Evolutionary conservation across 37 sponge, comb jelly and placozoan genomes (phyloP).

Genomic region (Geodia barretti): DNA sequence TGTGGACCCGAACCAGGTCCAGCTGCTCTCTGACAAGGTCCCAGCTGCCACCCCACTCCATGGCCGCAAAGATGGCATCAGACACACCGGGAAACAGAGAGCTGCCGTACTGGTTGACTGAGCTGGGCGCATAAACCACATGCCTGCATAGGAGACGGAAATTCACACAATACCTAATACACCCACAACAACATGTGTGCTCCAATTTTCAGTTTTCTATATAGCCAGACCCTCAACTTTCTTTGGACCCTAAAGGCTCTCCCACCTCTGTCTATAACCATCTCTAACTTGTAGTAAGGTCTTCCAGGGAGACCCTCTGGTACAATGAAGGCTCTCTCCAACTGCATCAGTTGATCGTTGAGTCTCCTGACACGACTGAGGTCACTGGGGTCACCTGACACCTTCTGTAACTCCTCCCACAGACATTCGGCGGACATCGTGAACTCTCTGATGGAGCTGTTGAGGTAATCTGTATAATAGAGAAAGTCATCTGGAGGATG

Average conservation of each 20-base stretch:
- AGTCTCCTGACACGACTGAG: conserved; percentile 53
- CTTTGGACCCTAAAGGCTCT: too few species aligned
- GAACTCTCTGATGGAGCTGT: background rate
- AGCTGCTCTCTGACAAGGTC: conserved; percentile 56
- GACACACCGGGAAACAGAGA: conserved; percentile 83
- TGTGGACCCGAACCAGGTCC: conserved; percentile 56
- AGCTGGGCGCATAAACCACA: conserved; percentile 87
- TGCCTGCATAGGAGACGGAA: conserved; percentile 75
- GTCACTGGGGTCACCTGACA: background rate
- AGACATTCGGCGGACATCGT: background rate
- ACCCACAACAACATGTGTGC: too few species aligned
- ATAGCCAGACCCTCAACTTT: too few species aligned
- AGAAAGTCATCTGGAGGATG: too few species aligned
- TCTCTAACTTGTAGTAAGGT: conserved; percentile 75
- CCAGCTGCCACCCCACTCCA: conserved; percentile 46
- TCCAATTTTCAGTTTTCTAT: too few species aligned
- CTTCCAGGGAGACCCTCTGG: conserved; percentile 87
- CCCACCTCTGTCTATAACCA: too few species aligned
- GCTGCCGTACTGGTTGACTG: conserved; percentile 75
- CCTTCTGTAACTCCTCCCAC: background rate
- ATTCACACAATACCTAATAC: too few species aligned
- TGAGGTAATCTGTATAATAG: background rate
- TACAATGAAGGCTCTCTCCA: conserved; percentile 89
- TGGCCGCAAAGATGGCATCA: conserved; percentile 72
- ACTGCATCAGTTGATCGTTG: conserved; percentile 76